Conservation (phyloP, 2,888 invertebrate species). For the Rhamphomyia laevipes region DNA sequence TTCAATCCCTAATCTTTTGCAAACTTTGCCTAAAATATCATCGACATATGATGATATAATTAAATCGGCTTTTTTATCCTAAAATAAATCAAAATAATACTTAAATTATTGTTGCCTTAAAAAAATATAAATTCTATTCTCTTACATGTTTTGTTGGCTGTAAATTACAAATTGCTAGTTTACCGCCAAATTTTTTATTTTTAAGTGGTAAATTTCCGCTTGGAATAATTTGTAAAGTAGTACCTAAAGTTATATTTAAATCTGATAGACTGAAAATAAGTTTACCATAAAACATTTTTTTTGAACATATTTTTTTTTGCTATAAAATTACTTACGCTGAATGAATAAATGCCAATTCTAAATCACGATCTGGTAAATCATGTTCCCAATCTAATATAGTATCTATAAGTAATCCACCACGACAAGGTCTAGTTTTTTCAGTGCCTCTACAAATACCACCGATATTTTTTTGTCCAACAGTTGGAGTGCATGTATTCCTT, state of each 20-base stretch:
- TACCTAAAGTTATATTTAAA: constrained; percentile 86
- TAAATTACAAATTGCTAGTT: constrained; percentile 86
- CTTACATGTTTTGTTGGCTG: constrained; percentile 95
- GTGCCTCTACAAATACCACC: constrained; percentile 56
- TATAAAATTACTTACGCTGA: constrained; percentile 41
- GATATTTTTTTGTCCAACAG: constrained; percentile 63
- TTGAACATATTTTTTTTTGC: neutral
- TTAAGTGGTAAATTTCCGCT: constrained; percentile 87
- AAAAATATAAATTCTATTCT: constrained; percentile 14
- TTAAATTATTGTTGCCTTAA: neutral
- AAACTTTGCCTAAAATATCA: constrained; percentile 60
- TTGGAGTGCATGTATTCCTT: constrained; percentile 59
- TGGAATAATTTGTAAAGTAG: constrained; percentile 95
- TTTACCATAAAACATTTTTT: constrained; percentile 1
- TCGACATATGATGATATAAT: constrained; percentile 85
- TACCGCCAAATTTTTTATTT: constrained; percentile 74
- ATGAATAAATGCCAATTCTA: constrained; percentile 73
- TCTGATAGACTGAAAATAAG: constrained; percentile 67
- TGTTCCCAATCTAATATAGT: constrained; percentile 97
- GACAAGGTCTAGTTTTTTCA: constrained; percentile 55
- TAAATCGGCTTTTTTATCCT: constrained; percentile 86
- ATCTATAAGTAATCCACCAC: constrained; percentile 83
- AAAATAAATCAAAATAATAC: constrained; percentile 24
- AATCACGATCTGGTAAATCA: constrained; percentile 75
- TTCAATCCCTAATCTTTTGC: constrained; percentile 59